These are phyloP conservation scores for Nomada lathburiana DNA, from an alignment of 2,888 invertebrate genomes.

Conservation along the genomic window DNA sequence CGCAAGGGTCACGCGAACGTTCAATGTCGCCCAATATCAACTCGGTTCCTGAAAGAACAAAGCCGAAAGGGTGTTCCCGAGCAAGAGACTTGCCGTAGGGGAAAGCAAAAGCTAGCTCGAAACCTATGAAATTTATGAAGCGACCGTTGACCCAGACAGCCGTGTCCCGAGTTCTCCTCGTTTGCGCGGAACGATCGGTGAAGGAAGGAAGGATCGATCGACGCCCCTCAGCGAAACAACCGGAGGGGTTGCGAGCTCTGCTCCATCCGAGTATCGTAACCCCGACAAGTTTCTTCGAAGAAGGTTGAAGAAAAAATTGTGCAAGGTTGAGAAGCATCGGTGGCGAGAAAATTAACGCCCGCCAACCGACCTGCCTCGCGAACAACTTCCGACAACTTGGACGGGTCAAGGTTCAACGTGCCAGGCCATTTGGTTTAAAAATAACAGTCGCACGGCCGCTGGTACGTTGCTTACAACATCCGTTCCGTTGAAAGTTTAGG, in stretches of 20 bases:
- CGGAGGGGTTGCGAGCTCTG: conserved; percentile 22
- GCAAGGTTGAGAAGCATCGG: neutral
- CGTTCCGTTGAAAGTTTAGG: neutral
- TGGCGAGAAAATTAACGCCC: conserved; percentile 30
- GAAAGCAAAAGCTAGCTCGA: conserved; percentile 12
- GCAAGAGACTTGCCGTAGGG: neutral
- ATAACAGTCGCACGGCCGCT: neutral
- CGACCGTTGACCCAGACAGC: conserved; percentile 24
- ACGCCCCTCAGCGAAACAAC: conserved; percentile 18
- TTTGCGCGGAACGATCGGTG: neutral
- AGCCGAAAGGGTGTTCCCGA: neutral
- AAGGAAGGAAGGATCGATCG: conserved; percentile 24
- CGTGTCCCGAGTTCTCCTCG: neutral
- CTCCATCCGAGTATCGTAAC: conserved; percentile 39
- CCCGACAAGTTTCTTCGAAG: conserved; percentile 17
- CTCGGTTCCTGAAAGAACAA: neutral
- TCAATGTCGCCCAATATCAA: conserved; percentile 28
- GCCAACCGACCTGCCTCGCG: neutral
- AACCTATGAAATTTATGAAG: conserved; percentile 11
- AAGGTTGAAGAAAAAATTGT: conserved; percentile 14
- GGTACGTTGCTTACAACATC: no score
- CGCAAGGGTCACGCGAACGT: conserved; percentile 51
- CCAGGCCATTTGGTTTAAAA: conserved; percentile 4
- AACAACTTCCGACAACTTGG: conserved; percentile 23
- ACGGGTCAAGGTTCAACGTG: conserved; percentile 32